Conservation (phyloP, 2,888 invertebrate genomes). For the Meganola albula region DNA sequence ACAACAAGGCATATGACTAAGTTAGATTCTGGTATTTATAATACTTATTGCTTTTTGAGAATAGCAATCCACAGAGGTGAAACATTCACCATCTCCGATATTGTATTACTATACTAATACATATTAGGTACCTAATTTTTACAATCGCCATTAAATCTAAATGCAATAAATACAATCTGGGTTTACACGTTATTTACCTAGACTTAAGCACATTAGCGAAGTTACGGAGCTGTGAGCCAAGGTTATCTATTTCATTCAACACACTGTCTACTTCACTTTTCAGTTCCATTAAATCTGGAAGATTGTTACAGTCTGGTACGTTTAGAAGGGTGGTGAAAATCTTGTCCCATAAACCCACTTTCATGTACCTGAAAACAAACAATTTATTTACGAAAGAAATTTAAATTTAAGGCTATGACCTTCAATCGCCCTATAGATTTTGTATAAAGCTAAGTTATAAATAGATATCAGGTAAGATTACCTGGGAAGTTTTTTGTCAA, state of each 20-base stretch:
- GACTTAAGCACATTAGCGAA: slow-evolving; percentile 75
- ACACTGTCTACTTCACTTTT: slow-evolving; percentile 67
- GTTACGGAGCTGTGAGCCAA: slow-evolving; percentile 60
- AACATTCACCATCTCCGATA: slow-evolving; percentile 47
- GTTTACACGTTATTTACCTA: slow-evolving; percentile 57
- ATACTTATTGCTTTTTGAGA: slow-evolving; percentile 59
- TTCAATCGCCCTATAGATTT: no score
- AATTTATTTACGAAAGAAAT: no score
- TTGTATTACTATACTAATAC: slow-evolving; percentile 56
- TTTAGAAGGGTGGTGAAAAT: slow-evolving; percentile 90
- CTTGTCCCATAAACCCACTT: slow-evolving; percentile 85
- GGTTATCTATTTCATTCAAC: slow-evolving; percentile 53
- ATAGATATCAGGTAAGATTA: no score
- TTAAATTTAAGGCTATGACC: no score
- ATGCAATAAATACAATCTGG: slow-evolving; percentile 72
- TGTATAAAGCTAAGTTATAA: no score
- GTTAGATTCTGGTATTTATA: slow-evolving; percentile 51
- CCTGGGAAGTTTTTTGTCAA: slow-evolving; percentile 84
- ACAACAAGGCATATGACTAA: slow-evolving; percentile 55
- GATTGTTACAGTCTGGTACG: slow-evolving; percentile 84
- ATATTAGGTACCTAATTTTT: slow-evolving; percentile 58
- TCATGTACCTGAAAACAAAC: slow-evolving; percentile 81
- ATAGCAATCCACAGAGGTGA: slow-evolving; percentile 44
- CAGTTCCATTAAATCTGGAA: slow-evolving; percentile 83
- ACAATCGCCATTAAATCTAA: slow-evolving; percentile 67